Percentiles rank a stretch among this genome's conserved stretches.
Conservation (phyloP, 2,888 invertebrate genomes). For the Molanna angustata region DNA sequence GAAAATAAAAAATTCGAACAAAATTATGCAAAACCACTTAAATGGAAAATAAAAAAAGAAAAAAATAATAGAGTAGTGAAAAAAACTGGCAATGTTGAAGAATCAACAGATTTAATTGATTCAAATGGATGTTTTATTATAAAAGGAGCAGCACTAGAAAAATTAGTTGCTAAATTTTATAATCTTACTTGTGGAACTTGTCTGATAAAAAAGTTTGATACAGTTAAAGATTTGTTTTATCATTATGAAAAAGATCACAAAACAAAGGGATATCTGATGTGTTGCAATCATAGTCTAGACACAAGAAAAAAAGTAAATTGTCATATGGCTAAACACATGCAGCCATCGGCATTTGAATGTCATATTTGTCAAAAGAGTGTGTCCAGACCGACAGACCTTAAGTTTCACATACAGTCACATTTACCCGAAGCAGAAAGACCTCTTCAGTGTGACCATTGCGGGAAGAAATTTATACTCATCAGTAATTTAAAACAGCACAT, state of each 20-base stretch:
- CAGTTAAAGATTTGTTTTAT: neutral
- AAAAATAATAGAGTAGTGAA: neutral
- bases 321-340: slow-evolving; percentile 5
- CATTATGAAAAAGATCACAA: slow-evolving; percentile 3
- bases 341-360: slow-evolving; percentile 6
- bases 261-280: slow-evolving; percentile 1
- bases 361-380: neutral
- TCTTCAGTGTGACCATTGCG: slow-evolving; percentile 4
- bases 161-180: slow-evolving; percentile 1
- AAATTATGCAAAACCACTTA: neutral
- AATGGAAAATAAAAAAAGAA: neutral
- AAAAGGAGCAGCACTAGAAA: neutral
- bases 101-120: slow-evolving; percentile 1
- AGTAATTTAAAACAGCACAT: slow-evolving; percentile 7
- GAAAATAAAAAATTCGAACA: neutral
- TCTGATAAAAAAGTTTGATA: neutral
- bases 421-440: neutral
- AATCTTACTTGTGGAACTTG: slow-evolving; percentile 4
- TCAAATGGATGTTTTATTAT: slow-evolving; percentile 1
- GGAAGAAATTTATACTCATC: neutral
- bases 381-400: neutral
- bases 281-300: neutral
- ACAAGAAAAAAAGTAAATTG: slow-evolving; percentile 2
- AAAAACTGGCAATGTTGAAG: neutral
- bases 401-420: slow-evolving; percentile 3